Conservation (phyloP, 2,113 vertebrate species). For the Rhinolophus ferrumequinum region DNA sequence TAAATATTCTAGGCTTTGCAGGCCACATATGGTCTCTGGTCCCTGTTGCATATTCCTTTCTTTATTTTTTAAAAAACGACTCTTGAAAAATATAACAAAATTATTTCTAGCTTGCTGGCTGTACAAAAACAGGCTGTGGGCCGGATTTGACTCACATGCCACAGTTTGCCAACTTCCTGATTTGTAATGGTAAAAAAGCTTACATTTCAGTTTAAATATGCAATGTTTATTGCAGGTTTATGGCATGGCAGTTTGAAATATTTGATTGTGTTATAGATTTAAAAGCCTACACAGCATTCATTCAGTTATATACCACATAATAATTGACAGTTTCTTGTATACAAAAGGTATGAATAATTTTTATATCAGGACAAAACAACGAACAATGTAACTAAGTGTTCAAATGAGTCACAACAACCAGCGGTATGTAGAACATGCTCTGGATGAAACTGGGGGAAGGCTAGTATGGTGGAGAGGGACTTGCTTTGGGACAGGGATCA, state of each 20-base stretch:
- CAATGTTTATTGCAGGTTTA: background rate
- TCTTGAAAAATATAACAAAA: slow-evolving; percentile 19
- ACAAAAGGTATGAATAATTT: background rate
- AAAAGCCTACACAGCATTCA: slow-evolving; percentile 19
- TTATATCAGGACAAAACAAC: background rate
- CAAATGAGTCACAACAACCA: background rate
- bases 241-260: background rate
- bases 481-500: background rate
- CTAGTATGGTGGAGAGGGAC: background rate
- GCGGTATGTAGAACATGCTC: accelerated
- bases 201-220: slow-evolving; percentile 28
- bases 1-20: background rate
- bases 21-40: background rate
- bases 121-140: background rate
- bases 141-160: background rate
- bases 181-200: background rate
- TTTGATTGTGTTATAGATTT: slow-evolving; percentile 19
- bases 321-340: background rate
- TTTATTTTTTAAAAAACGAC: background rate
- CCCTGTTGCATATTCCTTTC: background rate
- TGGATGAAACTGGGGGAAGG: background rate
- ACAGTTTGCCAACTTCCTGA: background rate
- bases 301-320: slow-evolving; percentile 12
- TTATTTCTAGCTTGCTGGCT: background rate
- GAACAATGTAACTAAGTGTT: background rate